Percentiles rank a stretch among this genome's conserved stretches.
Conservation (phyloP, 2,113 vertebrate species). For the Puma concolor region DNA sequence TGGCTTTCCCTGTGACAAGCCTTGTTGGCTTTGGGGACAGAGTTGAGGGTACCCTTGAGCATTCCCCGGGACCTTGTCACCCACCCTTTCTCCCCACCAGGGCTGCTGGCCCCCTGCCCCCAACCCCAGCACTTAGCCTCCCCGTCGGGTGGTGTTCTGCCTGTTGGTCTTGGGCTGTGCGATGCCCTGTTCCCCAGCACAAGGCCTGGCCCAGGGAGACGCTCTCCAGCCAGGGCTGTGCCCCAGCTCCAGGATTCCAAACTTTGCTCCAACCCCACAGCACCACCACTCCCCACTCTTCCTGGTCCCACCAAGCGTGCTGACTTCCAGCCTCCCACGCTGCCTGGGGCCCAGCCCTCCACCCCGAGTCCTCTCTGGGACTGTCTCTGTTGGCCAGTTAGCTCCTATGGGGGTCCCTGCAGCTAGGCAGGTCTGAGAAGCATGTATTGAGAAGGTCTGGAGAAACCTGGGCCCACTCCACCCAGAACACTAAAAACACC, state of each 20-base stretch:
- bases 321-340: neutral
- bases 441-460: neutral
- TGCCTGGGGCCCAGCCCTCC: neutral
- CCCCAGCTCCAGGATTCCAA: no score
- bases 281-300: neutral
- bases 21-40: neutral
- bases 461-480: neutral
- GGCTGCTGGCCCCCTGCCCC: no score
- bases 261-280: accelerated
- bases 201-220: neutral
- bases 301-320: neutral
- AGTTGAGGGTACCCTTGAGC: neutral
- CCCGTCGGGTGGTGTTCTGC: neutral
- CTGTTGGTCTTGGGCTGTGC: no score
- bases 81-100: neutral
- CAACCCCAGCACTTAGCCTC: neutral
- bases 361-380: neutral
- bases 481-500: neutral
- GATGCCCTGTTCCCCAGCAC: neutral
- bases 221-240: no score
- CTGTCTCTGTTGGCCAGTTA: neutral
- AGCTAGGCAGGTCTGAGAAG: neutral
- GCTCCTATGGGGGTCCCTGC: neutral
- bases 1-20: neutral
- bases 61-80: neutral